Percentiles rank a stretch among this genome's conserved stretches.
These are phyloP conservation scores for Paramisgurnus dabryanus DNA, from an alignment of 2,113 vertebrate species.

Conservation along the genomic window DNA sequence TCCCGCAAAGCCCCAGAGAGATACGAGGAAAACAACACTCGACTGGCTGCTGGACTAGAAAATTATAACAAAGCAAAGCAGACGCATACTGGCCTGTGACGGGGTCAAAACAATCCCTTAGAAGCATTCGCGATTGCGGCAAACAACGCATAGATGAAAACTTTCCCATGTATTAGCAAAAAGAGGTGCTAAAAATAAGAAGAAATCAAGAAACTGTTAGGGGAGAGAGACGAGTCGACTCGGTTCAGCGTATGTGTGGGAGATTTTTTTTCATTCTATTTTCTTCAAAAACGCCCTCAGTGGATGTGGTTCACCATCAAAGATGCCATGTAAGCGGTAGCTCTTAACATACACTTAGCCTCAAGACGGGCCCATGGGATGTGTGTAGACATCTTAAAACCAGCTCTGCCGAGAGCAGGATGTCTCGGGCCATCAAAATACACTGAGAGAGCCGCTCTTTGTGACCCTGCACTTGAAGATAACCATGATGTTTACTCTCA, in stretches of 20 bases:
- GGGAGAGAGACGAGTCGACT: no score
- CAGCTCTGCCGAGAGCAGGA: conserved; percentile 39
- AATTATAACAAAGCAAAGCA: conserved; percentile 47
- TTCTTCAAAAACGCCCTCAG: neutral
- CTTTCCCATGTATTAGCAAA: neutral
- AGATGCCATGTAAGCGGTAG: neutral
- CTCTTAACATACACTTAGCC: neutral
- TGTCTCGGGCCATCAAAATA: conserved; percentile 42
- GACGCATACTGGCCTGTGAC: conserved; percentile 12
- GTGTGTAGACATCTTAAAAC: conserved; percentile 18
- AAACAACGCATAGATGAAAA: neutral
- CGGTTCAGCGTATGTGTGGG: neutral
- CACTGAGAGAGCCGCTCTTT: conserved; percentile 55
- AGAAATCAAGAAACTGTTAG: neutral
- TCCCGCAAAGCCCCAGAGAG: conserved; percentile 29
- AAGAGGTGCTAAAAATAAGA: conserved; percentile 12
- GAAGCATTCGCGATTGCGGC: conserved; percentile 3
- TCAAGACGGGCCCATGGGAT: conserved; percentile 8
- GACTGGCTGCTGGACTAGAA: conserved; percentile 36
- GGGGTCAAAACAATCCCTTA: conserved; percentile 23
- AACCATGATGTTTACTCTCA: conserved; percentile 71
- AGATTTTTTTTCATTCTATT: neutral
- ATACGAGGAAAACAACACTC: conserved; percentile 26
- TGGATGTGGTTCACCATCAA: conserved; percentile 7
- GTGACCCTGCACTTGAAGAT: conserved; percentile 61